Conservation (phyloP, 92 coral and sea anemone genomes). For the Virgularia gustaviana region DNA sequence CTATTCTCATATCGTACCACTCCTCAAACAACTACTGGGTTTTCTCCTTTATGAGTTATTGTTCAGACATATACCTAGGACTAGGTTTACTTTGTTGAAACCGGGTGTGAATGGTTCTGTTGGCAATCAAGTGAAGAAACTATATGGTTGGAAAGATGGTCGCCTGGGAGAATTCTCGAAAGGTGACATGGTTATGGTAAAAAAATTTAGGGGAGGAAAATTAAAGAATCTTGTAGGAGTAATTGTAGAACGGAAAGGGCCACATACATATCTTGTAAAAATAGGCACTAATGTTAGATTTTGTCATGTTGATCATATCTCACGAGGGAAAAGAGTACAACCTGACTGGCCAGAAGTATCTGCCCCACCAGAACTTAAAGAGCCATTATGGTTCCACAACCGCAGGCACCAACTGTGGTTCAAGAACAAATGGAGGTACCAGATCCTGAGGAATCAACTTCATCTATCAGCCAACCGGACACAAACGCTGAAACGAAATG, state of each 20-base stretch:
- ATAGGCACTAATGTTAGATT: not conserved
- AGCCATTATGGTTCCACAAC: no score
- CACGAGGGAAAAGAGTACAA: constrained; percentile 25
- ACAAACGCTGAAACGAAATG: constrained; percentile 31
- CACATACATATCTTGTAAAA: constrained; percentile 29
- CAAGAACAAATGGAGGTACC: no score
- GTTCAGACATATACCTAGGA: constrained; percentile 33
- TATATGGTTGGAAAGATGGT: not conserved
- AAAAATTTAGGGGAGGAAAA: constrained; percentile 32
- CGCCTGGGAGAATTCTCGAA: constrained; percentile 27
- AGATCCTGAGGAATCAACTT: no score
- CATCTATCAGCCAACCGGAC: no score
- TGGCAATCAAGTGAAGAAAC: constrained; percentile 18
- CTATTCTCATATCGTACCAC: constrained; percentile 32
- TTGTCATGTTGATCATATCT: constrained; percentile 20
- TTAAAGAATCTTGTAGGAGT: constrained; percentile 33
- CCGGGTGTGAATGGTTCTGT: constrained; percentile 22
- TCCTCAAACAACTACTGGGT: not conserved
- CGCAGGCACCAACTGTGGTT: no score
- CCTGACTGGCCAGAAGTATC: no score
- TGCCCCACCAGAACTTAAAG: no score
- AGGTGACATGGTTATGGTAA: constrained; percentile 32
- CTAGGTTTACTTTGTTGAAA: constrained; percentile 27
- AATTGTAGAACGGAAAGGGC: constrained; percentile 35
- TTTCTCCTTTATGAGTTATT: constrained; percentile 14